These are phyloP conservation scores for Cylas formicarius DNA, from an alignment of 1,140 invertebrate species.

Conservation along the genomic window DNA sequence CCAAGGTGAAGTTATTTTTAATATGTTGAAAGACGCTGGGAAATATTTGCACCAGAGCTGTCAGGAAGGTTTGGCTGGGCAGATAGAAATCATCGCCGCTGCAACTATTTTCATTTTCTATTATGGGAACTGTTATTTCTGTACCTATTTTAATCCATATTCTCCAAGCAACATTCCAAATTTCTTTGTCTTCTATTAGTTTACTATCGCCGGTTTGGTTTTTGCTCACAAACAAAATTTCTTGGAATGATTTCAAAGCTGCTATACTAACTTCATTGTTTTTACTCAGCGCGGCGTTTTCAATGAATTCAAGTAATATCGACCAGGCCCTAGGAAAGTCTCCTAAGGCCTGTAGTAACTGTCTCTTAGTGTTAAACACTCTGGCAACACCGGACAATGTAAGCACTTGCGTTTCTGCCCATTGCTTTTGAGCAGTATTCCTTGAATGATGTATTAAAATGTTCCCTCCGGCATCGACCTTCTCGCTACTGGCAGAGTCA, in stretches of 20 bases:
- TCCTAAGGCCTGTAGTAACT: conserved; percentile 72
- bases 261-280: conserved; percentile 94
- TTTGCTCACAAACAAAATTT: conserved; percentile 69
- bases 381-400: conserved; percentile 57
- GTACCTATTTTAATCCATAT: conserved; percentile 81
- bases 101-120: conserved; percentile 42
- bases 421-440: conserved; percentile 98
- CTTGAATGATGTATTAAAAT: conserved; percentile 97
- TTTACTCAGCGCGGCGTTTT: conserved; percentile 81
- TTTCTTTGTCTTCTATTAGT: conserved; percentile 47
- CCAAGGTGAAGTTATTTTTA: conserved; percentile 63
- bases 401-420: conserved; percentile 86
- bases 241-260: conserved; percentile 91
- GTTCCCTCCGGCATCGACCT: conserved; percentile 85
- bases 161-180: conserved; percentile 76
- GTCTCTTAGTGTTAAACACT: conserved; percentile 83
- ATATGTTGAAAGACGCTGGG: conserved; percentile 88
- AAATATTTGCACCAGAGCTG: conserved; percentile 89
- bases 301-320: conserved; percentile 86
- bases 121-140: conserved; percentile 64
- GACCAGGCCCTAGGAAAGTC: conserved; percentile 92
- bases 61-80: conserved; percentile 86
- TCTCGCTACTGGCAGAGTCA: conserved; percentile 86
- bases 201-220: conserved; percentile 39
- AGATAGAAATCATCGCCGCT: conserved; percentile 61